Base-by-base conservation (phyloP, 2,797 vertebrate species). In the Hybognathus amarus region DNA sequence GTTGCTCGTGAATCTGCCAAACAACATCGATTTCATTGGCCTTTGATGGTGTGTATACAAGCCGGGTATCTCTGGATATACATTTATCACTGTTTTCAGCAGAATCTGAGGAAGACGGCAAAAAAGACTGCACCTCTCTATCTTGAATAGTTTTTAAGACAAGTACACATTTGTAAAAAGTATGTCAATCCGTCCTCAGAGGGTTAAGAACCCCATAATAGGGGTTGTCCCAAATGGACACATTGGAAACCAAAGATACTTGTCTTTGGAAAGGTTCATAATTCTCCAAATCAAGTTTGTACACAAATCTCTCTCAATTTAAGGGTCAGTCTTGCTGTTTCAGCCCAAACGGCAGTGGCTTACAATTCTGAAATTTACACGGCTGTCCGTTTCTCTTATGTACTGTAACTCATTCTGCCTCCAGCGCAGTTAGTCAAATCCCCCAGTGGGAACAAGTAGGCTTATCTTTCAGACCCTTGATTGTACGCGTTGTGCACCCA, bases 251-350 rank as follows among this genome's bases (percentile, higher is more conserved):
- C 47, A 63, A 73, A 42, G 40, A 47, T 33, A 50, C 54, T 59
- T 80, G 15, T 27, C 50, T 70, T 71, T 70, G 52, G 45, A 38
- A 68, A 40, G 22, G 33, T 56, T 79, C 12, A 27, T 79, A 17
- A 52, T 64, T 33, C 11, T 66, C 59, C 27, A 36, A 64, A 33
- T 50, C 2, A 20, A 66, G 18, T 67, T 15, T n/a, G 47, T 36
- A 74, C 9, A 54, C 36, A 54, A 27, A 27, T 24, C 17, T 64
- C 59, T 52, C n/a, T 66, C 17, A 54, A n/a, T 33, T 18, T 24
- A 56, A 79, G 77, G 76, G 77, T 84, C 77, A 50, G 22, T n/a
- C 77, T 30, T 10, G 15, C 64, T 47, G 30, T 83, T 81, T 80
- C 74, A 80, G 47, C 22, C 30, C 12, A 45, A 81, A 80, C 42